Evolutionary conservation across 2,113 vertebrate genomes (phyloP).

Genomic region (Uria aalge): DNA sequence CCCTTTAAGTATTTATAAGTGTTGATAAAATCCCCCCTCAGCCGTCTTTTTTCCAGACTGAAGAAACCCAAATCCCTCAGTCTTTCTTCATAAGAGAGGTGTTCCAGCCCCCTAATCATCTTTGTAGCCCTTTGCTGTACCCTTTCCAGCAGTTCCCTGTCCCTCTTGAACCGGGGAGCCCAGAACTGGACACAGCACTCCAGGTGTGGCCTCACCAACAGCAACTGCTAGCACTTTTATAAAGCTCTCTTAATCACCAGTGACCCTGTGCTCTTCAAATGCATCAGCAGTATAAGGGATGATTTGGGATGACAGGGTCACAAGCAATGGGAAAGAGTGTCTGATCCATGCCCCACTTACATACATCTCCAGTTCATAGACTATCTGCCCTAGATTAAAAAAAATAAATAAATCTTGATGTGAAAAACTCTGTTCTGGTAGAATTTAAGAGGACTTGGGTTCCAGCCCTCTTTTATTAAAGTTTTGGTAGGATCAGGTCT

Average conservation of each 20-base stretch:
- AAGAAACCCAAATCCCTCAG: too few relatives aligned
- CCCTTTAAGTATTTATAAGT: too few relatives aligned
- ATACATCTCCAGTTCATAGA: neutral
- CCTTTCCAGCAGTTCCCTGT: too few relatives aligned
- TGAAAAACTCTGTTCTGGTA: neutral
- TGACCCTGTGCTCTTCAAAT: constrained; percentile 36
- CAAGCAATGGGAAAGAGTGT: neutral
- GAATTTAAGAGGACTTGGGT: neutral
- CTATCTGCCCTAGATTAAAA: neutral
- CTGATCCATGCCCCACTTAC: constrained; percentile 19
- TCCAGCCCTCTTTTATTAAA: neutral
- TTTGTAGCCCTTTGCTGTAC: too few relatives aligned
- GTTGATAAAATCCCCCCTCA: too few relatives aligned
- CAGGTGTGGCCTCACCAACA: too few relatives aligned
- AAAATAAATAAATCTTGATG: neutral
- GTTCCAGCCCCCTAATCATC: too few relatives aligned
- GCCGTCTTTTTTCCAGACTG: too few relatives aligned
- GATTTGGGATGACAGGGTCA: constrained; percentile 43
- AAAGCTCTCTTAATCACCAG: constrained; percentile 45
- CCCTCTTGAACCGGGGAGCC: too few relatives aligned
- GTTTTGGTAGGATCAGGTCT: neutral
- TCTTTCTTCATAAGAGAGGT: too few relatives aligned
- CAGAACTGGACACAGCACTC: too few relatives aligned
- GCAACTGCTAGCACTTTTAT: constrained; percentile 10
- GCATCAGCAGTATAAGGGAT: neutral